Conservation (phyloP, 2,888 invertebrate species). For the Nasonia oneida region DNA sequence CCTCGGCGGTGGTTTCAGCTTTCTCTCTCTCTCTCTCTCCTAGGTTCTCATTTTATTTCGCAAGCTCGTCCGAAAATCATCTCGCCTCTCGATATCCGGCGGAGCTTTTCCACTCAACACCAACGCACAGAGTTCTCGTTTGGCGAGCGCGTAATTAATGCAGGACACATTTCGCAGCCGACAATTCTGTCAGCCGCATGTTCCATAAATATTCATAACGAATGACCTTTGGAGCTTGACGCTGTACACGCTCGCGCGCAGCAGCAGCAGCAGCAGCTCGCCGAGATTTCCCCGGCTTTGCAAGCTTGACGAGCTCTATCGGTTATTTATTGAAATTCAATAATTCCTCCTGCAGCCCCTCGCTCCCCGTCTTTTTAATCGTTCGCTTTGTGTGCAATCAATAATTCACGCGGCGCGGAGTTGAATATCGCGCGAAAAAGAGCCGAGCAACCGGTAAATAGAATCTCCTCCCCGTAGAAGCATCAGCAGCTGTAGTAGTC, state of each 20-base stretch:
- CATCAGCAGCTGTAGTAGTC: no score
- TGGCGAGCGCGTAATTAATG: conserved; percentile 37
- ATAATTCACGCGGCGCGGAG: neutral
- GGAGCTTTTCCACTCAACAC: neutral
- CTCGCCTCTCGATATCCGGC: neutral
- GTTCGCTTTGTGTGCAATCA: neutral
- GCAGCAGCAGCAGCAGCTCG: no score
- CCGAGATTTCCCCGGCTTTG: conserved; percentile 48
- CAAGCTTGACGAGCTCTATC: neutral
- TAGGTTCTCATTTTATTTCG: neutral
- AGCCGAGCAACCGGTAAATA: neutral
- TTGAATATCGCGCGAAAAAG: neutral
- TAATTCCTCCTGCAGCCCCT: neutral
- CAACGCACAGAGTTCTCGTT: neutral
- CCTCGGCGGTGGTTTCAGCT: no score
- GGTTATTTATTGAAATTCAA: conserved; percentile 57
- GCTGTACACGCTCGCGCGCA: neutral
- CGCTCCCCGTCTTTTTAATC: neutral
- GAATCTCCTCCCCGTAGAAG: no score
- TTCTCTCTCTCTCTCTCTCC: neutral
- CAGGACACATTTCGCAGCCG: conserved; percentile 42
- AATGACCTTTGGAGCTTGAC: conserved; percentile 49
- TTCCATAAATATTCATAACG: conserved; percentile 57
- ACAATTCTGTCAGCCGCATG: conserved; percentile 45
- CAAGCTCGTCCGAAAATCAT: neutral